These are phyloP conservation scores for Ochropacha duplaris DNA, from an alignment of 2,888 invertebrate genomes.

Conservation along the genomic window DNA sequence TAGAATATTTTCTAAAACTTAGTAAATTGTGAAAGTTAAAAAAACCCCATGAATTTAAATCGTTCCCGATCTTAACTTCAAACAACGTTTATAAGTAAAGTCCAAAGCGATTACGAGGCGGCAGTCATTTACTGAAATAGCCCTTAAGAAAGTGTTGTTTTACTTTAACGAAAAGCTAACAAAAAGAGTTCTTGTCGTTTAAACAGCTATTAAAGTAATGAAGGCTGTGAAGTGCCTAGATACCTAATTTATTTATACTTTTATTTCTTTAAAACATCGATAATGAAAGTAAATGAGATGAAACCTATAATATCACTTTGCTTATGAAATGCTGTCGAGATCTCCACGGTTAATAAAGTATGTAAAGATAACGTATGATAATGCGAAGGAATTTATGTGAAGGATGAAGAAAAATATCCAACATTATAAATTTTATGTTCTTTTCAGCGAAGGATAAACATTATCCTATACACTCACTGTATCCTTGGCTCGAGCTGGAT, in stretches of 20 bases:
- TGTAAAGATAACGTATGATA: too few relatives aligned
- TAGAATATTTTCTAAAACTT: not conserved
- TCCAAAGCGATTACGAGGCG: constrained; percentile 6
- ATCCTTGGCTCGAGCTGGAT: too few relatives aligned
- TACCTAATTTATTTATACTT: not conserved
- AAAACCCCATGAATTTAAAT: constrained; percentile 6
- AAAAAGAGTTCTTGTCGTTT: constrained; percentile 10
- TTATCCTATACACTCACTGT: not conserved
- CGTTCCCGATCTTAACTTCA: constrained; percentile 5
- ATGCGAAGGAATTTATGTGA: not conserved
- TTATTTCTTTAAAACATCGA: too few relatives aligned
- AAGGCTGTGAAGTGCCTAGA: constrained; percentile 11
- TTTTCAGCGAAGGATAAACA: not conserved
- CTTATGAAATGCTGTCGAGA: not conserved
- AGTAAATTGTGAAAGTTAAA: constrained; percentile 1
- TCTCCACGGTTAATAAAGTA: not conserved
- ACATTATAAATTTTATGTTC: not conserved
- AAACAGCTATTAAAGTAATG: constrained; percentile 16
- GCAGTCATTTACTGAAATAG: constrained; percentile 10
- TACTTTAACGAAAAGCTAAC: constrained; percentile 14
- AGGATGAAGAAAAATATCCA: not conserved
- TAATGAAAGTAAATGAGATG: not conserved
- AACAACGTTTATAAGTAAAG: constrained; percentile 6
- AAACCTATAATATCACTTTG: not conserved
- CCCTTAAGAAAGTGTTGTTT: constrained; percentile 10